Base-by-base conservation (phyloP, 2,888 invertebrate species). In the Melinaea menophilus region DNA sequence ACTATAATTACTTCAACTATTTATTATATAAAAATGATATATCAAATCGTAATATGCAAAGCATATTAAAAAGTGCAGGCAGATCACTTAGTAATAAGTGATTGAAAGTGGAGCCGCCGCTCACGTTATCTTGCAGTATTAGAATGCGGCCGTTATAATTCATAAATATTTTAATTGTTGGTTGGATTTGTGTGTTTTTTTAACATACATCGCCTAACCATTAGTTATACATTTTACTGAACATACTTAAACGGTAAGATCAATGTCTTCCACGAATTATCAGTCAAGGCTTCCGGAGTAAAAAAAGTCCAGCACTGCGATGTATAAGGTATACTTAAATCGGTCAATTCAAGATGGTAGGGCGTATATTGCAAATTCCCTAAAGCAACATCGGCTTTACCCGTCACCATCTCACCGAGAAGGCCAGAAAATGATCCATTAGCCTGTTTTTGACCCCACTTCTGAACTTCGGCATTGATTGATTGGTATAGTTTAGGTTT, bases 211-310 rank as follows among this genome's bases (percentile, higher is more conserved):
- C 22, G 22, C 22, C 22, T 22, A 41, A 41, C n/a, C 7, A 56
- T 5, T 37, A 56, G 35, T 37, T 37, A 11, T 56, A 56, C 5
- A 51, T 13, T 35, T 7, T 46, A 7, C 33, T 31, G 5, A 33
- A 77, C 85, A 82, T 87, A 95, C 95, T 92, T 94, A 75, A 96
- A 96, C 1, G 96, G 96, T 70, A 95, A 85, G 74, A 96, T 94
- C 5, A 97, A 87, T 0, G 96, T 95, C 80, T 94, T 95, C 96
- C 96, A 96, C 1, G 96, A 95, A 74, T 95, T 96, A 77, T 96
- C 95, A 2, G 93, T 93, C 22, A 95, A 86, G 0, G 96, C 93
- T 82, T 96, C 96, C 0, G 96, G 96, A 0, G 96, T 96, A 22
- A 97, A 80, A 76, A 97, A 97, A 0, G 96, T 96, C 73, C 96